Evolutionary conservation across 2,888 invertebrate genomes (phyloP), one percentile per base, ranked within the genome.

Genomic region (Allacma fusca): DNA sequence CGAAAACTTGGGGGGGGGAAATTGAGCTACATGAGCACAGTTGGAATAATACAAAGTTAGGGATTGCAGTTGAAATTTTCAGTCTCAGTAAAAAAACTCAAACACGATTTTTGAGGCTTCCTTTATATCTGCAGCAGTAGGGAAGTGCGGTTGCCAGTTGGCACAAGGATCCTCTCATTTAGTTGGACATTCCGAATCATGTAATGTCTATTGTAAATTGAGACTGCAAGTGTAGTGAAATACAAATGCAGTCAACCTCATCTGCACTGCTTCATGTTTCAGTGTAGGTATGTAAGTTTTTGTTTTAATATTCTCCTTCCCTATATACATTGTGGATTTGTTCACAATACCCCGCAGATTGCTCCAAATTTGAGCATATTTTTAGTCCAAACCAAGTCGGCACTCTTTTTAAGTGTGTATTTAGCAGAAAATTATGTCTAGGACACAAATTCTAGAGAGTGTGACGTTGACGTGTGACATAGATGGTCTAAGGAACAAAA

Each of bases 391-490:
- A 12, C 24, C 62, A 62, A 62, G 62, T 62, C 2, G 26, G 2
- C 23, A 5, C 5, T 12, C 23, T 24, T 24, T 9, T 2, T 62
- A n/a, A 12, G 23, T 62, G 24, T 62, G 62, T 62, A 13, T 23
- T 62, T 62, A 62, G 62, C 23, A 62, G 24, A 62, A 62, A 62
- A 62, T 62, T 62, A 62, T 62, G 62, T 62, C 62, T 62, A 24
- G 62, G 62, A 62, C 62, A 62, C 24, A 57, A 21, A 57, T 21
- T 19, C 2, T 23, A 13, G 21, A n/a, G n/a, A 4, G 62, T 12
- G 26, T 24, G 12, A 23, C 26, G 62, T 62, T 34, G 62, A 62
- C 62, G 62, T 62, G 62, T 62, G 62, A 62, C 62, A 62, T 16
- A 62, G 23, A 62, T 62, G 62, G 26, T 24, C 26, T 23, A 62